A percentile compares a stretch with the other conserved stretches of the same genome.
Evolutionary conservation across 2,113 vertebrate genomes (phyloP).

Genomic region (Paramormyrops kingsleyae): DNA sequence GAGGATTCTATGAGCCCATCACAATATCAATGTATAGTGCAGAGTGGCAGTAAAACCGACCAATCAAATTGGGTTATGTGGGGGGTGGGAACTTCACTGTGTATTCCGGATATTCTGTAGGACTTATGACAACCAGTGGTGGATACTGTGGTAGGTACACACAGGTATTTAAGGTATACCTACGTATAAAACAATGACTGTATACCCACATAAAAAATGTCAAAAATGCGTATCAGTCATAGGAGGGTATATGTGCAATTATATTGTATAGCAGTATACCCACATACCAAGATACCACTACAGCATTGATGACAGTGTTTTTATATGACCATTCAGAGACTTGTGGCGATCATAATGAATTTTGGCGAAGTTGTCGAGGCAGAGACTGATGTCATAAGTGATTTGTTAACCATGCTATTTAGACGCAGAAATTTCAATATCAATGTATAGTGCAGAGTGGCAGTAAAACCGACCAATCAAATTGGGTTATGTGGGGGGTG

Average conservation of each 20-base stretch:
- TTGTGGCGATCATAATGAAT: neutral
- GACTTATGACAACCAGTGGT: neutral
- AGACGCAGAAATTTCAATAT: neutral
- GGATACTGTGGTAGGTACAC: neutral
- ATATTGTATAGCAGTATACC: neutral
- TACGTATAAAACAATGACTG: neutral
- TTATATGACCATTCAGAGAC: neutral
- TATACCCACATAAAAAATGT: neutral
- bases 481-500: neutral
- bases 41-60: neutral
- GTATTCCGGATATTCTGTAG: neutral
- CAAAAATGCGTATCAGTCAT: neutral
- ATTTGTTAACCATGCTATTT: neutral
- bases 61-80: neutral
- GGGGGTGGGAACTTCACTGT: neutral
- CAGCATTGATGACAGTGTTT: neutral
- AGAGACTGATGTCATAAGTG: neutral
- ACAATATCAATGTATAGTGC: neutral
- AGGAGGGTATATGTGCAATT: neutral
- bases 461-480: neutral
- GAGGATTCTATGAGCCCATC: neutral
- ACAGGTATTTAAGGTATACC: neutral
- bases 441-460: neutral
- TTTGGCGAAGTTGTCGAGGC: neutral
- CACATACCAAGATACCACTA: neutral